A percentile compares a stretch with the other conserved stretches of the same genome.
These are phyloP conservation scores for Orthonychiurus folsomi DNA, from an alignment of 2,888 invertebrate genomes.

Conservation along the genomic window DNA sequence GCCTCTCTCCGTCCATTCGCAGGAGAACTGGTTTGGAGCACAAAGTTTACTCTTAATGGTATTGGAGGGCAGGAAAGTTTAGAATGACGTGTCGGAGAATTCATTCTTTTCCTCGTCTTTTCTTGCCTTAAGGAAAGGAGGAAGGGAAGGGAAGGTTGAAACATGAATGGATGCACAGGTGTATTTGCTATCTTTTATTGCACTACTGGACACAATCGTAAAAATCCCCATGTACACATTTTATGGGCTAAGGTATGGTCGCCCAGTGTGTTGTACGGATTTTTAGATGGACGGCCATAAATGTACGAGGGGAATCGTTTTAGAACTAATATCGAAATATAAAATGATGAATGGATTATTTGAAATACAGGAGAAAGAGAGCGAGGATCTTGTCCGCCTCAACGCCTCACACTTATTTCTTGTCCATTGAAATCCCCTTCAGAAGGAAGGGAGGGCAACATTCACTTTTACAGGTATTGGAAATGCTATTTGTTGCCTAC, in stretches of 20 bases:
- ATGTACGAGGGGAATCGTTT: not conserved
- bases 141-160: not conserved
- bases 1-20: too few relatives aligned
- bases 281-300: not conserved
- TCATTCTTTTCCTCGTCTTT: not conserved
- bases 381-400: too few relatives aligned
- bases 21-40: not conserved
- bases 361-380: not conserved
- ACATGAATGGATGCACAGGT: not conserved
- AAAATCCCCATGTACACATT: not conserved
- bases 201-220: not conserved
- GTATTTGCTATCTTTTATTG: conserved; percentile 1
- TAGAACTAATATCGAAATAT: not conserved
- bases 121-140: not conserved
- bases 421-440: too few relatives aligned
- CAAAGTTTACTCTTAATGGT: not conserved
- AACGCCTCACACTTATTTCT: too few relatives aligned
- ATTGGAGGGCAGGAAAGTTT: not conserved
- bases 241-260: not conserved
- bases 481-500: too few relatives aligned
- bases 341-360: not conserved
- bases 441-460: not conserved
- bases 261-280: too few relatives aligned
- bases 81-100: not conserved
- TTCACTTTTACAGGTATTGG: too few relatives aligned